Evolutionary conservation across 2,797 vertebrate species (phyloP).

Genomic region (Sebastiscus tertius): DNA sequence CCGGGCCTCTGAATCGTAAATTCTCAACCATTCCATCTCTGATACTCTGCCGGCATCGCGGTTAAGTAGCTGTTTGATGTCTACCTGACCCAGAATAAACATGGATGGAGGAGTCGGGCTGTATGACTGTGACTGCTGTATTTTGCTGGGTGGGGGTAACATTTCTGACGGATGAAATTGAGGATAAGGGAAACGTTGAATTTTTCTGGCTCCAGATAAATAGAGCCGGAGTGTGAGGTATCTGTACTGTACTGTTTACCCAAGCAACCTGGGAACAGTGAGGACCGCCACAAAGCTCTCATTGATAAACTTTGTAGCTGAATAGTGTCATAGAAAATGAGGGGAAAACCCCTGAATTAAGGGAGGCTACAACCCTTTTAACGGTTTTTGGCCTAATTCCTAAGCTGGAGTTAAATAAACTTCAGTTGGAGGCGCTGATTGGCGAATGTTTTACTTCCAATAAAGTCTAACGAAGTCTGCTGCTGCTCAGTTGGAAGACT

Average conservation of each 20-base stretch:
- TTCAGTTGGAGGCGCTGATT: slow-evolving; percentile 64
- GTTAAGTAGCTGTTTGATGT: slow-evolving; percentile 38
- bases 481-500: slow-evolving; percentile 59
- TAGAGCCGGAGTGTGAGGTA: slow-evolving; percentile 69
- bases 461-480: slow-evolving; percentile 51
- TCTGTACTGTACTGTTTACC: slow-evolving; percentile 80
- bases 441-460: slow-evolving; percentile 62
- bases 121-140: slow-evolving; percentile 40
- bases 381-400: slow-evolving; percentile 70
- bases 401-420: slow-evolving; percentile 75
- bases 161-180: slow-evolving; percentile 72
- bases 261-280: slow-evolving; percentile 74
- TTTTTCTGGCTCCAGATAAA: slow-evolving; percentile 75
- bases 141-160: slow-evolving; percentile 42
- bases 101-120: neutral
- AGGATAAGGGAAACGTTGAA: slow-evolving; percentile 70
- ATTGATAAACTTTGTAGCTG: slow-evolving; percentile 81
- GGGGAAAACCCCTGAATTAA: slow-evolving; percentile 67
- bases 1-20: neutral
- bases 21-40: neutral
- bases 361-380: slow-evolving; percentile 67
- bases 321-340: slow-evolving; percentile 78
- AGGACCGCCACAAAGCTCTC: slow-evolving; percentile 78
- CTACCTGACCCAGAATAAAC: slow-evolving; percentile 45
- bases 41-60: slow-evolving; percentile 21